phyloP scores from a whole-genome alignment of 2,113 vertebrate species.

The Diadophis punctatus region DNA sequence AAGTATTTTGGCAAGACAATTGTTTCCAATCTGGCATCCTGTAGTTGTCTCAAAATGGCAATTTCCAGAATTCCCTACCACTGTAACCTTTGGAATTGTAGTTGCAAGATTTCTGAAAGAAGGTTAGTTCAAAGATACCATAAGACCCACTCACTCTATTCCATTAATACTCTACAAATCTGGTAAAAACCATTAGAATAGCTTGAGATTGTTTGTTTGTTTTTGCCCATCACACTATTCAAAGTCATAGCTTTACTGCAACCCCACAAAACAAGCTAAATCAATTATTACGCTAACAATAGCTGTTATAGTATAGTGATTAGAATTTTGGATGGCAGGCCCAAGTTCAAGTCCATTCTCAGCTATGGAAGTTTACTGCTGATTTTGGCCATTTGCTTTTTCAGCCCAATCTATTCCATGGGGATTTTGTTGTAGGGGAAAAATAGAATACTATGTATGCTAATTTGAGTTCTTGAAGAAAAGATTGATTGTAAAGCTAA shows the following conservation, averaged over 20 bases:
- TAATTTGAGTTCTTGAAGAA: background rate
- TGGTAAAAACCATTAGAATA: background rate
- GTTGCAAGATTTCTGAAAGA: background rate
- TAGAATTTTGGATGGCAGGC: background rate
- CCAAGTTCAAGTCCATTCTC: background rate
- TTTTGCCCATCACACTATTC: background rate
- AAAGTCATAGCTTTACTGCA: background rate
- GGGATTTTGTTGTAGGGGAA: background rate
- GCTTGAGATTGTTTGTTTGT: background rate
- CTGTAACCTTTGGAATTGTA: background rate
- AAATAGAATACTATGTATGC: background rate
- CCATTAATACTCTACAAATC: background rate
- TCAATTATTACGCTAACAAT: background rate
- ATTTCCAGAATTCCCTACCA: background rate
- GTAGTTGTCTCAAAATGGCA: background rate
- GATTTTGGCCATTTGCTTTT: background rate
- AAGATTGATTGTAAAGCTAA: background rate
- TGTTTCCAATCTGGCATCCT: background rate
- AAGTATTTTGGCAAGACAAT: slow-evolving; percentile 9
- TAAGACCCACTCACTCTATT: background rate
- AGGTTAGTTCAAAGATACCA: background rate
- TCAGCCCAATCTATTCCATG: background rate
- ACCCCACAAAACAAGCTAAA: background rate
- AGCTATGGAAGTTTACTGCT: background rate
- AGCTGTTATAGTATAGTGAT: background rate